A percentile compares a stretch with the other conserved stretches of the same genome.
Conservation (phyloP, 1,140 invertebrate genomes). For the Brachionus rubens region DNA sequence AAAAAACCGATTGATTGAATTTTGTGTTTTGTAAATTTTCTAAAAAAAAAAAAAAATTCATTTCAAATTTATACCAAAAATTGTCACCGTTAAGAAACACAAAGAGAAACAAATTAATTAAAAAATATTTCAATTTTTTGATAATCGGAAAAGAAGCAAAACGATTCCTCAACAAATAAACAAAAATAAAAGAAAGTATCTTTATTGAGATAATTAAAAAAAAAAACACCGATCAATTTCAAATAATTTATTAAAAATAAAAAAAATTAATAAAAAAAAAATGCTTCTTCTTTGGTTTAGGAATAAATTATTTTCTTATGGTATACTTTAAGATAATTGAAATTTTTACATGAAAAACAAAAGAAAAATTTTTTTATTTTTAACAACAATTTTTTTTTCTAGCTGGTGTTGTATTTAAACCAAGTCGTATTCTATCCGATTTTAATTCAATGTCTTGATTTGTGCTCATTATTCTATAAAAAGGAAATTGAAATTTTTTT, state of each 20-base stretch:
- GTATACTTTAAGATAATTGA: neutral
- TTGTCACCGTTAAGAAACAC: no score
- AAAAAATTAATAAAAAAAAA: conserved; percentile 8
- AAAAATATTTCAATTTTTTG: no score
- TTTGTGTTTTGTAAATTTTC: no score
- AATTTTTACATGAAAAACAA: neutral
- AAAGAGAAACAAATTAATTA: no score
- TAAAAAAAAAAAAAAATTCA: no score
- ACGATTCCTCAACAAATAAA: no score
- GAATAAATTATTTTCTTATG: neutral
- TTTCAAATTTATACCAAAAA: no score
- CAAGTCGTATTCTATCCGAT: conserved; percentile 36
- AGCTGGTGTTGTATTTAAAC: neutral
- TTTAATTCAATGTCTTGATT: conserved; percentile 45
- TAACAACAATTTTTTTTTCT: conserved; percentile 42
- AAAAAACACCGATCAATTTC: neutral
- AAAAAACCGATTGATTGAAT: no score
- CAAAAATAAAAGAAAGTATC: no score
- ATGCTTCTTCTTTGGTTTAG: no score
- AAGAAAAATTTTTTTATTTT: neutral
- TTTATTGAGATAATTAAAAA: neutral
- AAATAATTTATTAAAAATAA: neutral
- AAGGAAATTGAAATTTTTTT: neutral
- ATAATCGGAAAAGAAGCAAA: no score
- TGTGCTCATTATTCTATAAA: conserved; percentile 29